Conservation (phyloP, 2,797 vertebrate species). For the Gambusia yucatana region DNA sequence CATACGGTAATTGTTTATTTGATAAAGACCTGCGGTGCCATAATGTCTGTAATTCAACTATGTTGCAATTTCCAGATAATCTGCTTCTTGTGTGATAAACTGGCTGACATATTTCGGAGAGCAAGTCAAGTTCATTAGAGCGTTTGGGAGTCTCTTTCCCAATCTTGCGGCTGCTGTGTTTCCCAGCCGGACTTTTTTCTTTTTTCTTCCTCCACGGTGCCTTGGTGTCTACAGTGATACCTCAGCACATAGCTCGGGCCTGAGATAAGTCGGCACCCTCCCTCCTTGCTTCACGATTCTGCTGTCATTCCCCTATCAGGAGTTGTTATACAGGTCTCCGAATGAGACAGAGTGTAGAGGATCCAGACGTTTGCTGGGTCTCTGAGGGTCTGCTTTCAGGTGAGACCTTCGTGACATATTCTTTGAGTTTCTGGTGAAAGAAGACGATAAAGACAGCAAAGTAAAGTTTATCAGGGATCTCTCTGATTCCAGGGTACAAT, state of each 20-base stretch:
- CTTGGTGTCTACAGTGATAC: constrained; percentile 95
- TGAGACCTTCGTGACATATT: not conserved
- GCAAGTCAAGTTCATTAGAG: constrained; percentile 89
- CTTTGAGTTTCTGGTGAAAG: not conserved
- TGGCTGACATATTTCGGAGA: constrained; percentile 90
- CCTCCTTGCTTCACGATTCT: constrained; percentile 77
- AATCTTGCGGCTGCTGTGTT: constrained; percentile 78
- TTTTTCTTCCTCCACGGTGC: constrained; percentile 83
- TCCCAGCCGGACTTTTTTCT: constrained; percentile 66
- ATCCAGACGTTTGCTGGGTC: not conserved
- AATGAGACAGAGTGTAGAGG: constrained; percentile 18
- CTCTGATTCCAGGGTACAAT: constrained; percentile 87
- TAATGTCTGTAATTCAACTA: constrained; percentile 90
- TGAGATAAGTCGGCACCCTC: constrained; percentile 92
- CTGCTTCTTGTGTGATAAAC: constrained; percentile 93
- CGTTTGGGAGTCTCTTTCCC: constrained; percentile 79
- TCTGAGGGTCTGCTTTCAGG: not conserved
- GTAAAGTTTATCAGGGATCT: constrained; percentile 45
- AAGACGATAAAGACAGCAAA: constrained; percentile 4
- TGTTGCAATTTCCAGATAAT: constrained; percentile 90
- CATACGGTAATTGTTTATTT: constrained; percentile 84
- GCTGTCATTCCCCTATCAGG: constrained; percentile 87
- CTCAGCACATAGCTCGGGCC: constrained; percentile 96
- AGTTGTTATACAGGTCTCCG: constrained; percentile 66
- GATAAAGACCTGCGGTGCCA: constrained; percentile 91